Evolutionary conservation across 2,797 vertebrate species (phyloP), one percentile per base, ranked within the genome.

Genomic region (Hafferia zeledoni): DNA sequence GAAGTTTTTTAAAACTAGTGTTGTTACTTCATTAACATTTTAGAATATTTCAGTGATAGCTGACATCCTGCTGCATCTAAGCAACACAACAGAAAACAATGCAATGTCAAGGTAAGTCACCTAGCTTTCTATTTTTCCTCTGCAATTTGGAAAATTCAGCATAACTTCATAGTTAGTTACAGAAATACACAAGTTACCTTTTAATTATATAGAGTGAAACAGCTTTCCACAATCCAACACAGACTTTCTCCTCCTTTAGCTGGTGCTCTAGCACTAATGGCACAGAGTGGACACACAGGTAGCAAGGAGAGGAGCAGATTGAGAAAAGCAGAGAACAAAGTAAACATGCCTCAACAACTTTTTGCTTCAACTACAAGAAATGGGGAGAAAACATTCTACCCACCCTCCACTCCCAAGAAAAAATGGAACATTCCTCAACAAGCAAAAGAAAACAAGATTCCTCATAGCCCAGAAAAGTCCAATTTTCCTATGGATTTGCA

Each of bases 251-350:
- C 72, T 95, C 90, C 94, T 95, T 95, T 94, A 95, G 95, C 52
- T 94, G 93, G 47, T 52, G 59, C 91, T 96, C 90, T 96, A 95
- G 93, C 90, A 96, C 86, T 96, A 96, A 94, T 64, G 90, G 88
- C 93, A 96, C 90, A 95, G 92, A 91, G 83, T 49, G 43, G 92
- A 94, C 94, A 95, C 90, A 95, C 85, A 88, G 79, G 94, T 88
- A 96, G 96, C 76, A 4, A 95, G 82, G 68, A 95, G 57, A 96
- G 76, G 83, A 95, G 93, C 83, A 94, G 86, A 86, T 92, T 93
- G 90, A 96, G 95, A 96, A 86, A 94, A 96, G 95, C 95, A 96
- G 86, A 96, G 93, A 96, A 96, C 68, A 96, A 86, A 91, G 93
- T 60, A 90, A 95, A 95, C 65, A 83, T 57, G 86, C 96, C 95